Evolutionary conservation across 1,140 invertebrate species (phyloP).

Genomic region (Anadara kagoshimensis): DNA sequence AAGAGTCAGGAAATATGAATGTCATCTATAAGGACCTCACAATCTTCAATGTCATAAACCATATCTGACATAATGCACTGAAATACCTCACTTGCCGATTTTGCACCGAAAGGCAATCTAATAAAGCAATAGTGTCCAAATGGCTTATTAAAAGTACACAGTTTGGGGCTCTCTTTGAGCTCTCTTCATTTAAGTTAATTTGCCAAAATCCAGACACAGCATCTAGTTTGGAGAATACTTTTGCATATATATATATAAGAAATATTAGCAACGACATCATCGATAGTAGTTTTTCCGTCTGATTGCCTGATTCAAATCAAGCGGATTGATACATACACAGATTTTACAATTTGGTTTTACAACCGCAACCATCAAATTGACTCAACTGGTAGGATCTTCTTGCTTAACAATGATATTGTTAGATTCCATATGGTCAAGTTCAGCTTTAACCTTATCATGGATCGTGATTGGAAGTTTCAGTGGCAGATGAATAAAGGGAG

Average conservation of each 20-base stretch:
- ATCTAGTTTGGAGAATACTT: conserved; percentile 53
- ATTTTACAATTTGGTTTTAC: conserved; percentile 40
- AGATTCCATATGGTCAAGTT: conserved; percentile 59
- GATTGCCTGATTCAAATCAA: conserved; percentile 9
- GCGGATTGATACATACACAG: conserved; percentile 60
- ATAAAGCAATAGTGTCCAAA: conserved; percentile 45
- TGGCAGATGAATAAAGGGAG: conserved; percentile 30
- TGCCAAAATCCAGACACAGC: conserved; percentile 63
- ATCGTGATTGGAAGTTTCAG: conserved; percentile 28
- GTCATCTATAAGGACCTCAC: conserved; percentile 34
- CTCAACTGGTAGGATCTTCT: conserved; percentile 48
- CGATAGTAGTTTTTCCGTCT: conserved; percentile 23
- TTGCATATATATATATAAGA: conserved; percentile 31
- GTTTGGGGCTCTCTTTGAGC: conserved; percentile 42
- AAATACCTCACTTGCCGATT: conserved; percentile 38
- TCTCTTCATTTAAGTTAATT: conserved; percentile 46
- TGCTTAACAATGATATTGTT: conserved; percentile 48
- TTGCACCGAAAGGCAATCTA: conserved; percentile 44
- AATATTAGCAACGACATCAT: conserved; percentile 31
- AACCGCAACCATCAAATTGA: conserved; percentile 52
- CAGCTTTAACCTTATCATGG: conserved; percentile 54
- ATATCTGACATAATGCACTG: conserved; percentile 34
- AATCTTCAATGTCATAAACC: conserved; percentile 26
- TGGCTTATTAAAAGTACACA: conserved; percentile 62
- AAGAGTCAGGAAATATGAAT: no score